A percentile compares a stretch with the other conserved stretches of the same genome.
Evolutionary conservation across 2,797 vertebrate genomes (phyloP).

Genomic region (Varecia variegata): DNA sequence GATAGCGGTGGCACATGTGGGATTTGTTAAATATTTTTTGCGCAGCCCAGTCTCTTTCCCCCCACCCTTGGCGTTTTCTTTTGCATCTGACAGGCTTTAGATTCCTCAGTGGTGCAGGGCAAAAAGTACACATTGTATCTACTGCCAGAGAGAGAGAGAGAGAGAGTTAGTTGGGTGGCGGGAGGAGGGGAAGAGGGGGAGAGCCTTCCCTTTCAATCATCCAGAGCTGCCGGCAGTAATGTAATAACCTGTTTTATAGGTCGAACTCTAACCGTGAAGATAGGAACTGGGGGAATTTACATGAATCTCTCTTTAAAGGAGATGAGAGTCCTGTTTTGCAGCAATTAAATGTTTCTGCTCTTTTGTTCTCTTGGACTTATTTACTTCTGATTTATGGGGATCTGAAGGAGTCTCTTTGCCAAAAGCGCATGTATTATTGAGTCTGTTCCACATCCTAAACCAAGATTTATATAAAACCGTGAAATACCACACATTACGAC

Average conservation of each 20-base stretch:
- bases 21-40: constrained; percentile 76
- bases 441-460: constrained; percentile 48
- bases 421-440: constrained; percentile 55
- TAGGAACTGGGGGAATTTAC: constrained; percentile 56
- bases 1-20: constrained; percentile 71
- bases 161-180: not conserved
- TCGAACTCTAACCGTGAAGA: constrained; percentile 67
- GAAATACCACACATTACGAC: constrained; percentile 69
- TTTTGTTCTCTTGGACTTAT: constrained; percentile 68
- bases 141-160: not conserved
- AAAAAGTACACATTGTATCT: constrained; percentile 34
- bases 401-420: constrained; percentile 61
- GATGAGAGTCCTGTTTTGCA: constrained; percentile 34
- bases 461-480: constrained; percentile 56
- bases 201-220: constrained; percentile 44
- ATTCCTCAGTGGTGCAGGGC: constrained; percentile 13
- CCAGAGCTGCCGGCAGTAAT: constrained; percentile 56
- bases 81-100: constrained; percentile 74
- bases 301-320: constrained; percentile 56
- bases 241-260: constrained; percentile 78
- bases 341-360: constrained; percentile 72
- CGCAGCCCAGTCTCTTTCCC: not conserved
- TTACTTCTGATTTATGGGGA: constrained; percentile 59
- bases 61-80: constrained; percentile 14
- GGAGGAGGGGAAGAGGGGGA: not conserved